Evolutionary conservation across 2,888 invertebrate species (phyloP).

Genomic region (Volucella inflata): DNA sequence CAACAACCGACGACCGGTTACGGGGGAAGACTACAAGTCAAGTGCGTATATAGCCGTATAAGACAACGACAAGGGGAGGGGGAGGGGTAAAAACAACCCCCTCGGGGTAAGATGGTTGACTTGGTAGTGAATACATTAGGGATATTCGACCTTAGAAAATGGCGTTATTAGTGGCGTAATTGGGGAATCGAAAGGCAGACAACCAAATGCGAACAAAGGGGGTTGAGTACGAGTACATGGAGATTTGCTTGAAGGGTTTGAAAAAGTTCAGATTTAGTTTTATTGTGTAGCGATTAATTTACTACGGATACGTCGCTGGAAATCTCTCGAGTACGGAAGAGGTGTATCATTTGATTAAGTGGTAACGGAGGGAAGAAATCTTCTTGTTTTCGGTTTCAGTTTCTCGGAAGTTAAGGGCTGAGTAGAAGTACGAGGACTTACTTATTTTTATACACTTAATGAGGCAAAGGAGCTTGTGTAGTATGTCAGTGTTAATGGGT

Average conservation of each 20-base stretch:
- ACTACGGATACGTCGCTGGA: conserved; percentile 32
- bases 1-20: neutral
- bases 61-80: neutral
- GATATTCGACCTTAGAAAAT: conserved; percentile 26
- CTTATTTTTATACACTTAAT: no score
- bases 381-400: neutral
- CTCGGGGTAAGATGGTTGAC: conserved; percentile 7
- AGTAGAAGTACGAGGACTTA: no score
- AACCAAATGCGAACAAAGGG: neutral
- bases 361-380: neutral
- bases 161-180: conserved; percentile 63
- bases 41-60: conserved; percentile 2
- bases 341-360: conserved; percentile 43
- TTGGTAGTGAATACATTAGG: conserved; percentile 40
- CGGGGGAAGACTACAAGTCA: conserved; percentile 15
- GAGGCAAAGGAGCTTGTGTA: no score
- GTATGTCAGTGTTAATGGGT: no score
- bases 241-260: no score
- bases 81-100: neutral
- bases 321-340: neutral
- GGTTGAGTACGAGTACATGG: neutral
- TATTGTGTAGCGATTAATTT: conserved; percentile 31
- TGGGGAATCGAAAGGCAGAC: conserved; percentile 40
- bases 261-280: conserved; percentile 44
- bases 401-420: no score